A percentile compares a stretch with the other conserved stretches of the same genome.
Evolutionary conservation across 2,888 invertebrate species (phyloP).

Genomic region (Rhagonycha fulva): DNA sequence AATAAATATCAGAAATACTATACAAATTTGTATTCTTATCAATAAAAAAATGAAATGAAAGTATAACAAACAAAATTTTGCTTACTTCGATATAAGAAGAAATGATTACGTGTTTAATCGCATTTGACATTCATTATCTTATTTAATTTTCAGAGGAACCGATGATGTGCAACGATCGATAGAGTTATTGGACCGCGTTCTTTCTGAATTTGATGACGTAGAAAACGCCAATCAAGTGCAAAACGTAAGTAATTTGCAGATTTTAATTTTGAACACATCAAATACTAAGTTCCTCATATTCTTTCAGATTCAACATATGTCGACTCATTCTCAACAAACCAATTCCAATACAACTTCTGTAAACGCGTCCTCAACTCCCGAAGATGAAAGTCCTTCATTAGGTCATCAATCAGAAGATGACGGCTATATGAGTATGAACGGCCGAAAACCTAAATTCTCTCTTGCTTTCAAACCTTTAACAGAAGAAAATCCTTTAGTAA

Average conservation of each 20-base stretch:
- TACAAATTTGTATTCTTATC: background rate
- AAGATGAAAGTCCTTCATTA: conserved; percentile 76
- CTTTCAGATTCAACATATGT: conserved; percentile 57
- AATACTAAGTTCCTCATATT: conserved; percentile 35
- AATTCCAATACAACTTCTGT: conserved; percentile 57
- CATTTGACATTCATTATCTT: background rate
- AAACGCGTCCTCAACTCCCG: conserved; percentile 58
- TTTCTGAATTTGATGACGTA: conserved; percentile 88
- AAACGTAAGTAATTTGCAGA: conserved; percentile 35
- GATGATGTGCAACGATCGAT: conserved; percentile 89
- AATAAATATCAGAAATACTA: background rate
- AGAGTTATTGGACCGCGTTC: conserved; percentile 85
- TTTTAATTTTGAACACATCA: background rate
- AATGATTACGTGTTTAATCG: background rate
- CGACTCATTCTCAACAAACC: conserved; percentile 51
- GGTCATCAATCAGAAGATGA: conserved; percentile 88
- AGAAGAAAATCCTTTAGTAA: conserved; percentile 54
- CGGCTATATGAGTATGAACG: conserved; percentile 93
- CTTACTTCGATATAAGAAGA: background rate
- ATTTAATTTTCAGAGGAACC: conserved; percentile 68
- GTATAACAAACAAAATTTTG: background rate
- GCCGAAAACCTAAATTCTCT: conserved; percentile 77
- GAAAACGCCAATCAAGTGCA: conserved; percentile 62
- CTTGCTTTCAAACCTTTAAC: conserved; percentile 69
- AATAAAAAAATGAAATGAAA: background rate